These are phyloP conservation scores for Tonatia bakeri DNA, from an alignment of 2,113 vertebrate species.

Conservation along the genomic window DNA sequence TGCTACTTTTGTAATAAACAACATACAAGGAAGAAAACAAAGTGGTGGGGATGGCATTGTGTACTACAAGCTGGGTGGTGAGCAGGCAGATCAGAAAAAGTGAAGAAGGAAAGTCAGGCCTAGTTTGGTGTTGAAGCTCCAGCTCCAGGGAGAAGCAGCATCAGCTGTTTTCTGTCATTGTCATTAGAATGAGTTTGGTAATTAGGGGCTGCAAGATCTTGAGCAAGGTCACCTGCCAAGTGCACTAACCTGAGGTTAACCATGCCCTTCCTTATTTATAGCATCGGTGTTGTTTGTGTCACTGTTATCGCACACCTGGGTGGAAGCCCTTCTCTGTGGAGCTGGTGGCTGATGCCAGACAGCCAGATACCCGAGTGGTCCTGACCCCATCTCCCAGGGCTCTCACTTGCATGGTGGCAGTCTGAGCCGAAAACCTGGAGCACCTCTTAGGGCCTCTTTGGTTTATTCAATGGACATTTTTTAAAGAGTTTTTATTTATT, in stretches of 20 bases:
- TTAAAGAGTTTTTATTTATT: too few relatives aligned
- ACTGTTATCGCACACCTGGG: background rate
- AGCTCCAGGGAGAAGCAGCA: background rate
- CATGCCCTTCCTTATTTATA: background rate
- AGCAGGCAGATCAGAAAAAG: background rate
- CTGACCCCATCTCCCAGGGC: background rate
- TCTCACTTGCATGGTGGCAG: background rate
- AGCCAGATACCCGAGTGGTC: too few relatives aligned
- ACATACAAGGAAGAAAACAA: background rate
- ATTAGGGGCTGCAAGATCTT: background rate
- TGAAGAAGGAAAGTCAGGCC: background rate
- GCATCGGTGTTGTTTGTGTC: background rate
- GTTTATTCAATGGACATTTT: background rate
- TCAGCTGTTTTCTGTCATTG: fast-evolving
- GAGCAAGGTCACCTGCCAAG: background rate
- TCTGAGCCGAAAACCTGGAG: background rate
- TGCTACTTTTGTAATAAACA: background rate
- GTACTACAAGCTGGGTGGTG: background rate
- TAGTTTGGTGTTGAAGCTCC: fast-evolving
- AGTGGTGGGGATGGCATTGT: fast-evolving
- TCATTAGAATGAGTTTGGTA: background rate
- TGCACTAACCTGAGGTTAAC: background rate
- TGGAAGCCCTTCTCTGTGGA: background rate
- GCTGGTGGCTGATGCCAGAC: background rate
- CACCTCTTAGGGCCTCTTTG: background rate